These are phyloP conservation scores for Phenganax subtilis DNA, from an alignment of 92 coral and sea anemone species.

Conservation along the genomic window DNA sequence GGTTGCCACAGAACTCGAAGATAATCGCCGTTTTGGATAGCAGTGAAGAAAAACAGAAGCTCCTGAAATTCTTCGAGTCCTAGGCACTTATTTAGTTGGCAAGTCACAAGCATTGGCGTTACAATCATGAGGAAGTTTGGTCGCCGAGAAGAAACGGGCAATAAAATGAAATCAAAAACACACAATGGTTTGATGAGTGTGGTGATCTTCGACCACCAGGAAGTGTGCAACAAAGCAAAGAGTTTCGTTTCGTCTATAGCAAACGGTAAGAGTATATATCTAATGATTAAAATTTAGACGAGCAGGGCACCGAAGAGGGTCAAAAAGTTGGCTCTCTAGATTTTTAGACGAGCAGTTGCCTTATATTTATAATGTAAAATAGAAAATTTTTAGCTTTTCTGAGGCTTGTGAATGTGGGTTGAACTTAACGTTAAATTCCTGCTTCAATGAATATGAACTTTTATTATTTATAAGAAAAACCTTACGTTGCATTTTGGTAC, in stretches of 20 bases:
- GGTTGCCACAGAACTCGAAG: too few species aligned
- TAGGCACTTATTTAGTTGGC: not conserved
- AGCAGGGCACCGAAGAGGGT: not conserved
- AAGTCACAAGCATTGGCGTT: not conserved
- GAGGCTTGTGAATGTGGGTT: too few species aligned
- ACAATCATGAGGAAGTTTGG: slow-evolving; percentile 24
- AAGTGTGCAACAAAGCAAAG: slow-evolving; percentile 13
- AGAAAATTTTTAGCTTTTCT: too few species aligned
- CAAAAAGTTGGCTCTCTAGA: too few species aligned
- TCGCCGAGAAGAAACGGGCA: slow-evolving; percentile 30
- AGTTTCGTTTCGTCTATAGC: slow-evolving; percentile 16
- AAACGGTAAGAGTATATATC: slow-evolving; percentile 14
- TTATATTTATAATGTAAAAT: too few species aligned
- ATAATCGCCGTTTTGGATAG: not conserved
- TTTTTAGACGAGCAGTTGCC: too few species aligned
- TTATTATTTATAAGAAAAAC: too few species aligned
- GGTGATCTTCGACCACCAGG: slow-evolving; percentile 34
- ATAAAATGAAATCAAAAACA: slow-evolving; percentile 18
- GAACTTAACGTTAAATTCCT: too few species aligned
- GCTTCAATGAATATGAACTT: too few species aligned
- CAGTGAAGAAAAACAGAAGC: not conserved
- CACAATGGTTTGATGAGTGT: slow-evolving; percentile 38
- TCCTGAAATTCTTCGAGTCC: not conserved
- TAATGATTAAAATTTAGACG: too few species aligned
- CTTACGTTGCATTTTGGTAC: too few species aligned